Evolutionary conservation across 2,113 vertebrate species (phyloP), one percentile per base, ranked within the genome.

Genomic region (Columbina picui): DNA sequence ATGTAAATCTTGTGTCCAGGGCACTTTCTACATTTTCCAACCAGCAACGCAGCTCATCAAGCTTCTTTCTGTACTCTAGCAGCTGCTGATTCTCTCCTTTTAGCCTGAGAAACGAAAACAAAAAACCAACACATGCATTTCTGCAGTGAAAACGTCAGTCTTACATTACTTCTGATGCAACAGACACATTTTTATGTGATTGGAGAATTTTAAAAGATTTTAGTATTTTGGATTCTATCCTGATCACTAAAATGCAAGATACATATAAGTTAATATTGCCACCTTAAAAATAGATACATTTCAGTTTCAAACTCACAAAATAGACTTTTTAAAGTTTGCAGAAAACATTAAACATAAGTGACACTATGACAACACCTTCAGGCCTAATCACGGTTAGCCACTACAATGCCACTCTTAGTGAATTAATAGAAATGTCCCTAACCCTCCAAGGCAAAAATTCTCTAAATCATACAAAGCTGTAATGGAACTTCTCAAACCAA

Each of bases 21-120:
- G 98, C 95, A 14, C 94, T 97, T 96, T 99, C 98, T 4, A 97
- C 96, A 68, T 98, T 98, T 81, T 98, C 96, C 80, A 99, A 76
- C 99, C 99, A 99, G 63, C 96, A 93, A 69, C 94, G 86, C 53
- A 99, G 93, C 29, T 98, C 98, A 18, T 98, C 98, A 10, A 98
- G 93, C 56, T 97, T 98, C 86, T 93, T 98, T 78, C 97, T 97
- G 77, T 99, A 98, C 8, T 99, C 98, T 78, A 96, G 89, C 90
- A 99, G 70, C 36, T 98, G 97, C 18, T 98, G 95, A 90, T 98
- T 98, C n/a, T 97, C 98, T 90, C 97, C 98, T 97, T 98, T 97
- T 41, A 99, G 84, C 96, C 99, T 99, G 77, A 71, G 91, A 85
- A 75, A 84, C 49, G 12, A 67, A n/a, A 93, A 74, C 9, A 67